Evolutionary conservation across 1,140 invertebrate species (phyloP), one percentile per base, ranked within the genome.

Genomic region (Neuroterus valhalla): DNA sequence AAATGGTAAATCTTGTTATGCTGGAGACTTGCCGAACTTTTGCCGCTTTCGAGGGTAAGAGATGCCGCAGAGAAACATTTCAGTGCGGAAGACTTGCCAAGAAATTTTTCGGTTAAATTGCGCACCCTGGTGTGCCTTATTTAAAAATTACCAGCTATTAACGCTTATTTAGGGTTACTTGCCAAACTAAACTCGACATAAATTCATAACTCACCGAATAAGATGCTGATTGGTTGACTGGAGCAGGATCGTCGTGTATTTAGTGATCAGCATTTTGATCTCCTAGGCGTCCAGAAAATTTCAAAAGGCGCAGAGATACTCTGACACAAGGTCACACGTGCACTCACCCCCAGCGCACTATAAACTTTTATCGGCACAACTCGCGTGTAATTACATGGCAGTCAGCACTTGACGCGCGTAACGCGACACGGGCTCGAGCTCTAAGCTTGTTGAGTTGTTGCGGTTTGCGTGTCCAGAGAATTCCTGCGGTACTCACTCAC

Each of bases 241-340:
- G 74, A 89, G 81, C 76, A 89, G 67, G 31, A 89, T 84, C n/a
- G 87, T 87, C 8, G 87, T 89, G 52, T 85, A 89, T 76, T 89
- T 88, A 2, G 87, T 89, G 81, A 89, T 89, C 38, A 89, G 82
- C 87, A 89, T 89, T 70, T 77, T 85, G 76, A n/a, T 68, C n/a
- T 15, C 31, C 21, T 62, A 31, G 21, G 31, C 23, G 55, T 31
- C 21, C 12, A 31, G 21, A 62, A 62, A 38, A 31, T 31, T 31
- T 2, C 52, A 14, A 52, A 55, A 21, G 50, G 19, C 48, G n/a
- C n/a, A 50, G 48, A 17, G 42, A 43, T 15, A 62, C 14, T 62
- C 21, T 62, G 23, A 6, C 14, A 15, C 46, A 19, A 48, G 46
- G 46, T 48, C 46, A 17, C 46, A 48, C 46, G 55, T 62, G 55